These are phyloP conservation scores for Parapsyche elsis DNA, from an alignment of 1,140 invertebrate species.

Conservation along the genomic window DNA sequence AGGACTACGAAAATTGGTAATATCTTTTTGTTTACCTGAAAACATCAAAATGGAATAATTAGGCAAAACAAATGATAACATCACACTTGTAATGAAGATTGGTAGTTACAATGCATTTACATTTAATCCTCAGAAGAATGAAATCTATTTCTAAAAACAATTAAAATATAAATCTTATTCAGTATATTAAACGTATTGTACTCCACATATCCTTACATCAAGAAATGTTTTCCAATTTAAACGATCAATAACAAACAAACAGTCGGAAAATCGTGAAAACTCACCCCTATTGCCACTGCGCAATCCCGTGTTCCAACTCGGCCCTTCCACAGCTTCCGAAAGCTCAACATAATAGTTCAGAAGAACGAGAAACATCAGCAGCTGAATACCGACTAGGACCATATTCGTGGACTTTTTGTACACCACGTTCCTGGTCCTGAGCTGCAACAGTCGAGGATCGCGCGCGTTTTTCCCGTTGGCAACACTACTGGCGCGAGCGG, in stretches of 20 bases:
- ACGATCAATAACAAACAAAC: background rate
- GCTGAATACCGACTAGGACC: constrained; percentile 45
- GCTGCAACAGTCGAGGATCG: background rate
- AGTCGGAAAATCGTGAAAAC: background rate
- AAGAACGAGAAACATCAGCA: constrained; percentile 51
- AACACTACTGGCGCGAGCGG: background rate
- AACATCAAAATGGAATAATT: too few species aligned
- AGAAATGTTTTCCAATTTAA: background rate
- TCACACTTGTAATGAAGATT: too few species aligned
- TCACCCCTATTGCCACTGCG: background rate
- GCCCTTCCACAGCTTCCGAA: constrained; percentile 34
- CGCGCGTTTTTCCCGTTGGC: background rate
- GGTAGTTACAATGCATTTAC: too few species aligned
- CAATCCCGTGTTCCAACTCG: background rate
- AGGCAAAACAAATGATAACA: too few species aligned
- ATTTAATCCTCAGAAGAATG: too few species aligned
- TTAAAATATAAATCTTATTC: too few species aligned
- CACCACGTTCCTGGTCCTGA: constrained; percentile 41
- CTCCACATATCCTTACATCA: too few species aligned
- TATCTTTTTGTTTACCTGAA: too few species aligned
- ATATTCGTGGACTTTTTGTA: constrained; percentile 46
- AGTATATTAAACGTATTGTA: too few species aligned
- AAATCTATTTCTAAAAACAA: too few species aligned
- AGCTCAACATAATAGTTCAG: constrained; percentile 50
- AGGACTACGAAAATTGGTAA: too few species aligned